phyloP scores from a whole-genome alignment of 2,888 invertebrate species.

The Acleris sparsana region DNA sequence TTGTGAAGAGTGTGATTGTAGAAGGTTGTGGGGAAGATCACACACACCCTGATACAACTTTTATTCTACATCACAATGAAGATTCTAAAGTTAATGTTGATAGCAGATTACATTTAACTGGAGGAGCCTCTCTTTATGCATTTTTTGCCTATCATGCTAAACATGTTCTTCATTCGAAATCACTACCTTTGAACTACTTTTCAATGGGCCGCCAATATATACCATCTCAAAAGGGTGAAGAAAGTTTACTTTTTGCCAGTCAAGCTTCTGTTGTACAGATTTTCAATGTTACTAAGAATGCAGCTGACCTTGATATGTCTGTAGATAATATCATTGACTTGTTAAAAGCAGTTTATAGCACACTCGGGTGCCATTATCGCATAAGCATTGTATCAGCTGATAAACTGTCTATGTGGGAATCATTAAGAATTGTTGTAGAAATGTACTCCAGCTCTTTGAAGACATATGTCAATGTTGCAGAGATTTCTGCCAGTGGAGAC shows the following conservation, averaged over 20 bases:
- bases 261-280: conserved; percentile 88
- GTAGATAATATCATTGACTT: conserved; percentile 82
- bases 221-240: conserved; percentile 66
- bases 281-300: conserved; percentile 84
- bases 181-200: conserved; percentile 88
- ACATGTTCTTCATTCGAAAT: conserved; percentile 83
- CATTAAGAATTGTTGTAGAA: conserved; percentile 87
- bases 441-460: conserved; percentile 87
- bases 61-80: conserved; percentile 84
- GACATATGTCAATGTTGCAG: conserved; percentile 88
- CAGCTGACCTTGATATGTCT: conserved; percentile 74
- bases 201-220: conserved; percentile 88
- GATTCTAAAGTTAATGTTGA: conserved; percentile 79
- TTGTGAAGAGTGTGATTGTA: conserved; percentile 88
- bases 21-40: conserved; percentile 88
- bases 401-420: conserved; percentile 86
- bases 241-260: conserved; percentile 86
- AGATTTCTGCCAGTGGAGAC: conserved; percentile 87
- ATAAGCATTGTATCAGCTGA: conserved; percentile 85
- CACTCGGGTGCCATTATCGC: conserved; percentile 87
- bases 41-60: conserved; percentile 79
- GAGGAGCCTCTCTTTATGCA: conserved; percentile 88
- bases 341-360: conserved; percentile 84
- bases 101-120: conserved; percentile 88
- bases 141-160: conserved; percentile 90